A percentile compares a stretch with the other conserved stretches of the same genome.
Evolutionary conservation across 1,140 invertebrate species (phyloP).

Genomic region (Drosophila auraria): DNA sequence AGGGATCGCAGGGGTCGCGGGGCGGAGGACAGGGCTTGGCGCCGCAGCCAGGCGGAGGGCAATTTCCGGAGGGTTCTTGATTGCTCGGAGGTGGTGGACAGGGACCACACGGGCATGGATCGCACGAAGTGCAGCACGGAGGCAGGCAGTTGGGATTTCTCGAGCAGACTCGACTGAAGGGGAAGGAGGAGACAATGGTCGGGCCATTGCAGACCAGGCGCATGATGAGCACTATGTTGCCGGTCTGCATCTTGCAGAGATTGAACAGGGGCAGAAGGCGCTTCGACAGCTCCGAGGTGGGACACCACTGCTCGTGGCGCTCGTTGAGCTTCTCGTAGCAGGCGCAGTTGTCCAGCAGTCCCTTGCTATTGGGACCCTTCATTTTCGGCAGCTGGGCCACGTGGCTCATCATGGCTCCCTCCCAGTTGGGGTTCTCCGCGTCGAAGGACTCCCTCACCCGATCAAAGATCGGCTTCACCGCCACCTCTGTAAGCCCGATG

Average conservation of each 20-base stretch:
- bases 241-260: slow-evolving; percentile 77
- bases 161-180: slow-evolving; percentile 65
- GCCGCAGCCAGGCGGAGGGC: too few relatives aligned
- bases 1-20: slow-evolving; percentile 24
- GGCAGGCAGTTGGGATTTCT: slow-evolving; percentile 58
- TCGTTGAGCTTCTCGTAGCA: slow-evolving; percentile 59
- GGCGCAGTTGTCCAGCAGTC: slow-evolving; percentile 61
- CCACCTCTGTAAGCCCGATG: slow-evolving; percentile 70
- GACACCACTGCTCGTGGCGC: slow-evolving; percentile 71
- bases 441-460: slow-evolving; percentile 73
- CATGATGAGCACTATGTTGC: slow-evolving; percentile 77
- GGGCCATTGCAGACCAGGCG: slow-evolving; percentile 77
- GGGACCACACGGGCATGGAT: too few relatives aligned
- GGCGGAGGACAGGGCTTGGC: too few relatives aligned
- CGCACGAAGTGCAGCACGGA: neutral
- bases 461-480: slow-evolving; percentile 76
- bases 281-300: slow-evolving; percentile 73
- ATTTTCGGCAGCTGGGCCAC: slow-evolving; percentile 51
- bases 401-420: slow-evolving; percentile 39
- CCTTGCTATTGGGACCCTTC: slow-evolving; percentile 58
- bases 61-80: too few relatives aligned
- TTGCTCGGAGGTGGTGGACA: too few relatives aligned
- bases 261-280: slow-evolving; percentile 77
- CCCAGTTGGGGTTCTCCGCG: slow-evolving; percentile 70
- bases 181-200: slow-evolving; percentile 69